Percentiles rank a stretch among this genome's conserved stretches.
Conservation (phyloP, 2,113 vertebrate species). For the Numida meleagris region DNA sequence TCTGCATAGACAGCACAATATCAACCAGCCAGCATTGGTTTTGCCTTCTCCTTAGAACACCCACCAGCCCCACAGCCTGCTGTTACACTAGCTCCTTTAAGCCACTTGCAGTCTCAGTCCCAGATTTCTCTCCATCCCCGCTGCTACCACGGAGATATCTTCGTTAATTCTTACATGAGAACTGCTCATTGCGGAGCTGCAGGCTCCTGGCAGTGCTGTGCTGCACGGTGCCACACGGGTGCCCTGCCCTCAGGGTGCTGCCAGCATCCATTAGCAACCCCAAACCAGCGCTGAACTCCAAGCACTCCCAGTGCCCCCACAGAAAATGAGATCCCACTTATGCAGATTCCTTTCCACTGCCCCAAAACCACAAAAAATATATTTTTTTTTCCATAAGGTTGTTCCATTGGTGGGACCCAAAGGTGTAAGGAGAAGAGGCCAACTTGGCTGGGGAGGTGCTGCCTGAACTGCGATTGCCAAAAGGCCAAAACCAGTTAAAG, state of each 20-base stretch:
- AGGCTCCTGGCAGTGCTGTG: background rate
- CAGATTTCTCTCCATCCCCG: constrained; percentile 30
- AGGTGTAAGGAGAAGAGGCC: background rate
- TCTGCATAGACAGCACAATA: background rate
- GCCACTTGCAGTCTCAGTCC: background rate
- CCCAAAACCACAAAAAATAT: background rate
- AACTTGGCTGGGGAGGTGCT: background rate
- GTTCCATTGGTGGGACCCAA: background rate
- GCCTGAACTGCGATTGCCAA: background rate
- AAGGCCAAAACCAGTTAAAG: background rate
- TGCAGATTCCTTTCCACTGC: background rate
- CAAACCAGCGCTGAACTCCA: background rate
- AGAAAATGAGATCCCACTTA: background rate
- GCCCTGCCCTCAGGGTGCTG: constrained; percentile 8
- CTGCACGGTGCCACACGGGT: background rate
- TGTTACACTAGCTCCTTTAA: background rate
- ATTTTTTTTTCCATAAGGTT: background rate
- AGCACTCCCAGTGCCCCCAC: background rate
- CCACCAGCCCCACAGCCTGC: background rate
- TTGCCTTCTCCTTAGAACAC: constrained; percentile 3
- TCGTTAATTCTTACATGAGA: constrained; percentile 63
- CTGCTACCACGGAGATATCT: constrained; percentile 48
- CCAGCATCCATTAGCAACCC: constrained; percentile 6
- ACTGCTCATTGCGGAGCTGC: background rate
- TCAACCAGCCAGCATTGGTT: background rate